phyloP scores from a whole-genome alignment of 2,888 invertebrate genomes.

The Epinotia ramella region DNA sequence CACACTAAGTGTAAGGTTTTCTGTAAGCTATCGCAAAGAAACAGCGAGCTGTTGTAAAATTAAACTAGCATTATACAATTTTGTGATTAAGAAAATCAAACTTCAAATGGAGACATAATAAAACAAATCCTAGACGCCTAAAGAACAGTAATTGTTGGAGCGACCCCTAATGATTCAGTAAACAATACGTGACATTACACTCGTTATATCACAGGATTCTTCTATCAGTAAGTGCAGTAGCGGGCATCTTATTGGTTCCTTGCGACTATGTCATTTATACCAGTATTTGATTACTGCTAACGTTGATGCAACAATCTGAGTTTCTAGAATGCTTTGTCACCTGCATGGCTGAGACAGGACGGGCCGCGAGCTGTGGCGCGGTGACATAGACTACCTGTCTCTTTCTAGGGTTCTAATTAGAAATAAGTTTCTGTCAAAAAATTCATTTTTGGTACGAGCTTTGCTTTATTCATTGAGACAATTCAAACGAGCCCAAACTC shows the following conservation, averaged over 20 bases:
- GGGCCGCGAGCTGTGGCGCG: too few species aligned
- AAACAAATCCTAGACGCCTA: neutral
- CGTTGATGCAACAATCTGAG: too few species aligned
- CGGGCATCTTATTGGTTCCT: conserved; percentile 11
- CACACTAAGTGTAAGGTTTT: neutral
- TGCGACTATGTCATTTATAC: neutral
- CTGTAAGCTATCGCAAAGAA: neutral
- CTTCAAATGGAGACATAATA: neutral
- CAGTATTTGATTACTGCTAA: too few species aligned
- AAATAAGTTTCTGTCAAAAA: too few species aligned
- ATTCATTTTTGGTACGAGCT: too few species aligned
- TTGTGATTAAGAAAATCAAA: neutral
- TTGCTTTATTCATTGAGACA: too few species aligned
- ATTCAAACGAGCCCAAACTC: too few species aligned
- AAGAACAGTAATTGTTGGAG: conserved; percentile 27
- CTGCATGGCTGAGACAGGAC: too few species aligned
- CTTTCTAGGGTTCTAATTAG: too few species aligned
- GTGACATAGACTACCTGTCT: too few species aligned
- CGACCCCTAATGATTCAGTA: conserved; percentile 35
- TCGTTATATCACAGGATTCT: conserved; percentile 71
- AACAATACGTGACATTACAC: conserved; percentile 50
- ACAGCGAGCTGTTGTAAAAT: neutral
- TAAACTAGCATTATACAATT: neutral
- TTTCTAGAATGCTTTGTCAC: too few species aligned
- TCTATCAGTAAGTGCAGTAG: conserved; percentile 43